These are phyloP conservation scores for Myiozetetes cayanensis DNA, from an alignment of 2,113 vertebrate species.

Conservation along the genomic window DNA sequence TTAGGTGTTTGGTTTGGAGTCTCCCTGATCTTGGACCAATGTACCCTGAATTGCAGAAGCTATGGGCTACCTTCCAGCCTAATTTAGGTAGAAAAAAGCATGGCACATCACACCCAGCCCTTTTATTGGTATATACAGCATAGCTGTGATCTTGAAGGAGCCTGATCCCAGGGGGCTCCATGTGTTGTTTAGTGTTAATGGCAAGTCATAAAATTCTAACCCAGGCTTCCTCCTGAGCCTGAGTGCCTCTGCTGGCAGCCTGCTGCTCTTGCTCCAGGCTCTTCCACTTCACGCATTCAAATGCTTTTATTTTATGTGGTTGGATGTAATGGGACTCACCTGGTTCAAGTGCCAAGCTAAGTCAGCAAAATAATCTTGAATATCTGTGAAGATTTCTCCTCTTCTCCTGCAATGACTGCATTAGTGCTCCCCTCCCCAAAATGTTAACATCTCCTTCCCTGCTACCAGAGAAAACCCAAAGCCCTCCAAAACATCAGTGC, in stretches of 20 bases:
- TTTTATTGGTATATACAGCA: background rate
- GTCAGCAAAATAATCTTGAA: background rate
- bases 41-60: background rate
- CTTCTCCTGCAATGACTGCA: background rate
- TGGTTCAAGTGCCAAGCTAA: background rate
- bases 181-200: conserved; percentile 6
- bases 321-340: background rate
- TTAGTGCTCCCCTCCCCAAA: background rate
- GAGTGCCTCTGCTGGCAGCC: background rate
- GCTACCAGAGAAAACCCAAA: background rate
- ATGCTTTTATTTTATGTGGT: background rate
- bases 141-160: background rate
- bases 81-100: background rate
- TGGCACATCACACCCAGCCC: background rate
- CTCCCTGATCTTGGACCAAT: background rate
- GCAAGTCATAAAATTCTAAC: background rate
- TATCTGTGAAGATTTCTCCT: background rate
- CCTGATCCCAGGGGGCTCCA: background rate
- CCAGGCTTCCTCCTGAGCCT: background rate
- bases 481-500: background rate
- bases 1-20: background rate
- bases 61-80: background rate
- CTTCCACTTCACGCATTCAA: accelerated
- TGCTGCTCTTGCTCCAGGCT: conserved; percentile 23
- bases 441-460: background rate